These are phyloP conservation scores for Drosophila guanche DNA, from an alignment of 1,140 invertebrate genomes.

Conservation along the genomic window DNA sequence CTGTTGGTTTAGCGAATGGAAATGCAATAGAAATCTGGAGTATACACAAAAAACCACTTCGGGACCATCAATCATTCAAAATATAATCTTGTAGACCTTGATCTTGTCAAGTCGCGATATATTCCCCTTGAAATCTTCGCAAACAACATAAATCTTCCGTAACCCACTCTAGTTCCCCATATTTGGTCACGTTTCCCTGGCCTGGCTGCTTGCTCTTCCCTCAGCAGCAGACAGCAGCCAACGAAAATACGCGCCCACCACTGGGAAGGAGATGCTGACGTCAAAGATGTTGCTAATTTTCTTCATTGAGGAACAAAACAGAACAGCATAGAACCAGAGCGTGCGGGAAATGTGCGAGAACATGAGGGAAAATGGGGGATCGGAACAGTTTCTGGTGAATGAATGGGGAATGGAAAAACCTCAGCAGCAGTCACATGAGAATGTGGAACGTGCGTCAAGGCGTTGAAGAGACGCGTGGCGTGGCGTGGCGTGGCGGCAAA, in stretches of 20 bases:
- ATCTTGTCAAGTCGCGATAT: background rate
- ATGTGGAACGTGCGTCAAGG: too few relatives aligned
- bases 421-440: too few relatives aligned
- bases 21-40: background rate
- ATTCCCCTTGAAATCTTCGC: conserved; percentile 23
- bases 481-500: background rate
- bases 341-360: background rate
- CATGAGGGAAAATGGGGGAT: too few relatives aligned
- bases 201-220: background rate
- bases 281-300: too few relatives aligned
- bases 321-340: background rate
- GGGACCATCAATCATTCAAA: background rate
- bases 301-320: too few relatives aligned
- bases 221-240: background rate
- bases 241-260: conserved; percentile 11
- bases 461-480: background rate
- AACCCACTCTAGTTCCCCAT: conserved; percentile 49
- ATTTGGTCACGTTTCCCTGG: conserved; percentile 73
- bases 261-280: too few relatives aligned
- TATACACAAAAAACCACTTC: too few relatives aligned
- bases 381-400: too few relatives aligned
- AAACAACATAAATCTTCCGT: conserved; percentile 20
- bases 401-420: too few relatives aligned
- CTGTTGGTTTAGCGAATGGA: conserved; percentile 8
- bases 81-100: background rate